phyloP scores from a whole-genome alignment of 2,797 vertebrate genomes.

The Antennarius maculatus region DNA sequence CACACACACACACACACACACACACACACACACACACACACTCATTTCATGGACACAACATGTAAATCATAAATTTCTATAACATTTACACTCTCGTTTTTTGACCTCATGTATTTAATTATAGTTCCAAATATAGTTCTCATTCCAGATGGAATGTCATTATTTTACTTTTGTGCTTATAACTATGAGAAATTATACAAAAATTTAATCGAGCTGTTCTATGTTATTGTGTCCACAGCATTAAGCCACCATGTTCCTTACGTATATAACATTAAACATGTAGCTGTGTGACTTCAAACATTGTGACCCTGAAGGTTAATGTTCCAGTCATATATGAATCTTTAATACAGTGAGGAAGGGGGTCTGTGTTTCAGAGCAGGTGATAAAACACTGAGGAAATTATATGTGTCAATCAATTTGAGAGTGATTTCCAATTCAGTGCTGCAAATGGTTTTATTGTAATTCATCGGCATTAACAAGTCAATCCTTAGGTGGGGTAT shows the following conservation, averaged over 20 bases:
- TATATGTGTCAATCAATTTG: background rate
- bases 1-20: no score
- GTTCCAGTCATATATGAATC: background rate
- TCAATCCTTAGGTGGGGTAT: background rate
- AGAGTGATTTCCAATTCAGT: background rate
- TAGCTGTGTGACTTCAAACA: background rate
- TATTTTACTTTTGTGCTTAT: no score
- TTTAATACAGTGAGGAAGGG: conserved; percentile 16
- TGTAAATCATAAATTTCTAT: no score
- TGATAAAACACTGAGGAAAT: conserved; percentile 1
- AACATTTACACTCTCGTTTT: no score
- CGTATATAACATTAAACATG: background rate
- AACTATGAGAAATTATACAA: no score
- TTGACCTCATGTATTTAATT: no score
- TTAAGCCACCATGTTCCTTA: background rate
- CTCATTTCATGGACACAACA: no score
- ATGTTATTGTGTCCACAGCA: no score
- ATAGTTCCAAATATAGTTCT: no score
- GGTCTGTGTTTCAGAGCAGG: conserved; percentile 3
- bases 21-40: no score
- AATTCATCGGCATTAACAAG: background rate
- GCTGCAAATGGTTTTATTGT: background rate
- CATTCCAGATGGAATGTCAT: no score
- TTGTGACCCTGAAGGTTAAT: background rate
- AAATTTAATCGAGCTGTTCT: no score